Evolutionary conservation across 2,113 vertebrate species (phyloP).

Genomic region (Myrmecophaga tridactyla): DNA sequence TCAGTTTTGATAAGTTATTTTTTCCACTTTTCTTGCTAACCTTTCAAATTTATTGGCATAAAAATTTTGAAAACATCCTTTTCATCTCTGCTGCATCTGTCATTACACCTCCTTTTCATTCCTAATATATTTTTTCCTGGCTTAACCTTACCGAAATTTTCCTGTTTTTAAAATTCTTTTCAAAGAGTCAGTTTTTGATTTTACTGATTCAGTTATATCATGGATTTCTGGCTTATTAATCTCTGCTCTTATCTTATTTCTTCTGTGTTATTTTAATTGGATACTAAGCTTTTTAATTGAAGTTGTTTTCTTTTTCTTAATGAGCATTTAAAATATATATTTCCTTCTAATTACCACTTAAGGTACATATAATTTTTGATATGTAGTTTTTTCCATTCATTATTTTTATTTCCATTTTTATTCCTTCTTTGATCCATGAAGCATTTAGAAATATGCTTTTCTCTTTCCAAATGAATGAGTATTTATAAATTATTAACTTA

Average conservation of each 20-base stretch:
- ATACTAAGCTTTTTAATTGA: too few relatives aligned
- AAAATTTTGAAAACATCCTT: neutral
- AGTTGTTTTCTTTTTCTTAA: neutral
- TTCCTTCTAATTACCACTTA: neutral
- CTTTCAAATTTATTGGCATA: neutral
- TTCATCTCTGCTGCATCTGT: neutral
- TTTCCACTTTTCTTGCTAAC: neutral
- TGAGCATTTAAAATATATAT: neutral
- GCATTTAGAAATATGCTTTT: neutral
- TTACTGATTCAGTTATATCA: neutral
- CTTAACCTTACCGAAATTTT: neutral
- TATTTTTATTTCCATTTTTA: neutral
- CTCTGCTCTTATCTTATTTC: too few relatives aligned
- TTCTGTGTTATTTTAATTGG: too few relatives aligned
- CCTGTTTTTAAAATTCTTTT: neutral
- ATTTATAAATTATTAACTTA: conserved; percentile 1
- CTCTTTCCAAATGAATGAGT: neutral
- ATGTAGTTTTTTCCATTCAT: neutral
- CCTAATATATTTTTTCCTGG: neutral
- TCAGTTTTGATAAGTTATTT: neutral
- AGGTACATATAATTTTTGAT: conserved; percentile 13
- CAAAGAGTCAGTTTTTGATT: neutral
- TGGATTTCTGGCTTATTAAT: neutral
- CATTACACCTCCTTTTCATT: neutral
- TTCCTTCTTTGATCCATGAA: neutral